Evolutionary conservation across 2,113 vertebrate genomes (phyloP).

Genomic region (Agapornis roseicollis): DNA sequence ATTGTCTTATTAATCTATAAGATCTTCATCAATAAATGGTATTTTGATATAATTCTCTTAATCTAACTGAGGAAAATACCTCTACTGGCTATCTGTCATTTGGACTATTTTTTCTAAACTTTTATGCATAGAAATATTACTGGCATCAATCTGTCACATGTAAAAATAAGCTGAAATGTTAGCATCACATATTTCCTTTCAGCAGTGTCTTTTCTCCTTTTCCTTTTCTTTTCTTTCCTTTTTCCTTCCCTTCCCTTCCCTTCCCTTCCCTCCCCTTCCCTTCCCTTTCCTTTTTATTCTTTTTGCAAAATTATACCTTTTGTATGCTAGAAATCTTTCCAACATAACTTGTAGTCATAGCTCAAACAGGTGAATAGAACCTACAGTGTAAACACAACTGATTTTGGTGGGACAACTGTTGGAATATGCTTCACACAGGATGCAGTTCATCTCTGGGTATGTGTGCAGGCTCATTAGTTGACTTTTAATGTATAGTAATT

Average conservation of each 20-base stretch:
- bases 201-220: too few relatives aligned
- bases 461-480: neutral
- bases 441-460: neutral
- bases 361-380: neutral
- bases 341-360: neutral
- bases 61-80: neutral
- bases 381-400: neutral
- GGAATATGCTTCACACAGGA: fast-evolving
- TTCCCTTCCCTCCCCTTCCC: neutral
- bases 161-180: neutral
- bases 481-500: neutral
- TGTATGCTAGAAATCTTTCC: neutral
- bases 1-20: neutral
- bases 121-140: neutral
- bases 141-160: neutral
- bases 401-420: neutral
- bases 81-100: neutral
- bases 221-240: neutral
- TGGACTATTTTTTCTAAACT: neutral
- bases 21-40: neutral
- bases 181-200: neutral
- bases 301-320: neutral
- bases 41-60: neutral
- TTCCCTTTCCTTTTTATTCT: neutral
- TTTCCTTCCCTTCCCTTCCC: too few relatives aligned